Conservation (phyloP, 2,113 vertebrate genomes). For the Podocnemis expansa region DNA sequence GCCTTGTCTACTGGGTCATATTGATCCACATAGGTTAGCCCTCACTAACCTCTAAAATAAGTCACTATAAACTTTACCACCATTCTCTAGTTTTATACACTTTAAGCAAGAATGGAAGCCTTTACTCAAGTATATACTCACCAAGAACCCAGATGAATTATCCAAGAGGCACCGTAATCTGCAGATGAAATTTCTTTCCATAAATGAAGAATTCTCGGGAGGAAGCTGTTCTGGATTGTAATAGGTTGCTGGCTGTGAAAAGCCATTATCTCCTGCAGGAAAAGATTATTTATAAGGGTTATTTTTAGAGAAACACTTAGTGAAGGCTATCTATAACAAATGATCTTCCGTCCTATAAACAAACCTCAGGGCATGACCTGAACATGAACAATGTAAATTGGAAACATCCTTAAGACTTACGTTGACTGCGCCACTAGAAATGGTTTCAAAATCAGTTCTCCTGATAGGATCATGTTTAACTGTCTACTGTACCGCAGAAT, state of each 20-base stretch:
- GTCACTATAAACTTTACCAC: background rate
- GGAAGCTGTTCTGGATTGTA: slow-evolving; percentile 89
- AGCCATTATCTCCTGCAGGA: slow-evolving; percentile 75
- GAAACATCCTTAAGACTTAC: background rate
- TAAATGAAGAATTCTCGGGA: slow-evolving; percentile 90
- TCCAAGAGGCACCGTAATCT: slow-evolving; percentile 93
- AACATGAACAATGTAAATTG: slow-evolving; percentile 52
- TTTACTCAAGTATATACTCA: slow-evolving; percentile 63
- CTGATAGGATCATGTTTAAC: background rate
- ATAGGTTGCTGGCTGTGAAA: slow-evolving; percentile 75
- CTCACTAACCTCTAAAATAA: background rate
- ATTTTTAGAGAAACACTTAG: slow-evolving; percentile 67
- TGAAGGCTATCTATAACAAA: slow-evolving; percentile 62
- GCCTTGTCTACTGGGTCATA: background rate
- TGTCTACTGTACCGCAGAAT: background rate
- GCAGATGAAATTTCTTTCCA: slow-evolving; percentile 92
- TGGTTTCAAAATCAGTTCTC: background rate
- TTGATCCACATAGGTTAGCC: background rate
- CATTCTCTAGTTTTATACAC: background rate
- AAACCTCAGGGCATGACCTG: background rate
- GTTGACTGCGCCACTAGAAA: background rate
- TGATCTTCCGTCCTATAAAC: slow-evolving; percentile 40
- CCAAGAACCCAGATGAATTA: slow-evolving; percentile 96
- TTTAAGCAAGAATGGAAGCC: background rate
- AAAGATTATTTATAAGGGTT: slow-evolving; percentile 64